Evolutionary conservation across 2,113 vertebrate genomes (phyloP).

Genomic region (Calidris pygmaea): DNA sequence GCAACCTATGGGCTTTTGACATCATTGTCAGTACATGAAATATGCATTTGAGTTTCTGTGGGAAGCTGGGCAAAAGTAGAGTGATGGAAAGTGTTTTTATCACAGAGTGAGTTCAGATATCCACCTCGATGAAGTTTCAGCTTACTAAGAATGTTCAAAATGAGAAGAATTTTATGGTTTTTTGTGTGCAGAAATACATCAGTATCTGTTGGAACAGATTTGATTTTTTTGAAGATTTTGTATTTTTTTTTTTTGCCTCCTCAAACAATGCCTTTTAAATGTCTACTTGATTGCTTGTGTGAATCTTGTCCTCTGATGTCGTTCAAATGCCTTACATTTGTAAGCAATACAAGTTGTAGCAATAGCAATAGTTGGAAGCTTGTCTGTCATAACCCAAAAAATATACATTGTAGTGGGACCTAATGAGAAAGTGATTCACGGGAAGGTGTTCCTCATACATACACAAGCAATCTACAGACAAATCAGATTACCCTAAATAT

Average conservation of each 20-base stretch:
- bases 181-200: not conserved
- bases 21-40: not conserved
- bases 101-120: not conserved
- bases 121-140: not conserved
- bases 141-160: not conserved
- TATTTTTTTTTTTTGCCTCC: not conserved
- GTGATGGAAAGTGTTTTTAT: not conserved
- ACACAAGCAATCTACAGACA: not conserved
- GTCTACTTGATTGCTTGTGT: not conserved
- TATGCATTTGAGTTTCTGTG: not conserved
- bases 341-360: not conserved
- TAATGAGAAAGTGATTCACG: not conserved
- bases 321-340: not conserved
- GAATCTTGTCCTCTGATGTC: not conserved
- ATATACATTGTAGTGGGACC: not conserved
- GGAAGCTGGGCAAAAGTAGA: not conserved
- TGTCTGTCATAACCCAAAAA: not conserved
- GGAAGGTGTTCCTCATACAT: not conserved
- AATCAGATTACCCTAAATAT: not conserved
- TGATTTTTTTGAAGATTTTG: too few relatives aligned
- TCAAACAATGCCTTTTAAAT: not conserved
- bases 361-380: not conserved
- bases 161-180: not conserved
- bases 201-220: not conserved
- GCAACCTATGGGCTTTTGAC: not conserved